Conservation (phyloP, 2,888 invertebrate genomes). For the Idaea aversata region DNA sequence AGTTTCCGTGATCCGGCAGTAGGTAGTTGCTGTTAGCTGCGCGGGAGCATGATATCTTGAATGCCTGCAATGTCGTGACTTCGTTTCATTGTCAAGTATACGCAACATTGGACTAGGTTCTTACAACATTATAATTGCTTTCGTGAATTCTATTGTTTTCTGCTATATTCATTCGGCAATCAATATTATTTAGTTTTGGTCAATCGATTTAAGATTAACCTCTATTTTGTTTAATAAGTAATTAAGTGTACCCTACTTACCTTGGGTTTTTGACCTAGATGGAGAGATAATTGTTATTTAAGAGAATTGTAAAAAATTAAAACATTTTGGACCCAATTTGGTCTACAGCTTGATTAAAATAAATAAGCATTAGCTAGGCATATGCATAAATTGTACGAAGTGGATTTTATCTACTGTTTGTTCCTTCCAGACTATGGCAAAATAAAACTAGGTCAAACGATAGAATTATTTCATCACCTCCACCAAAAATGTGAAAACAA, state of each 20-base stretch:
- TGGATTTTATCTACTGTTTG: no score
- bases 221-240: background rate
- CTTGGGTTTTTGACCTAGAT: background rate
- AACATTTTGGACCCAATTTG: no score
- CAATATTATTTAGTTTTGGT: slow-evolving; percentile 27
- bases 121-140: slow-evolving; percentile 42
- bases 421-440: no score
- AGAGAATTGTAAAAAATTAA: no score
- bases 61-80: slow-evolving; percentile 22
- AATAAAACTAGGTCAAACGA: background rate
- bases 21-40: background rate
- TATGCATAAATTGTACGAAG: no score
- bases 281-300: background rate
- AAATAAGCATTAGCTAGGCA: no score
- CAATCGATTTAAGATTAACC: slow-evolving; percentile 25
- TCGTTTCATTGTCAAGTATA: slow-evolving; percentile 52
- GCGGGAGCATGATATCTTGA: background rate
- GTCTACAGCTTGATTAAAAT: no score
- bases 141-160: slow-evolving; percentile 36
- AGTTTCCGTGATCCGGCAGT: slow-evolving; percentile 28
- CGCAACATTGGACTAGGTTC: slow-evolving; percentile 35
- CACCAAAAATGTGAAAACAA: background rate
- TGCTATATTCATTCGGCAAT: slow-evolving; percentile 17
- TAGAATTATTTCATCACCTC: background rate
- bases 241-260: background rate